phyloP scores from a whole-genome alignment of 2,113 vertebrate species.

The Bungarus multicinctus region DNA sequence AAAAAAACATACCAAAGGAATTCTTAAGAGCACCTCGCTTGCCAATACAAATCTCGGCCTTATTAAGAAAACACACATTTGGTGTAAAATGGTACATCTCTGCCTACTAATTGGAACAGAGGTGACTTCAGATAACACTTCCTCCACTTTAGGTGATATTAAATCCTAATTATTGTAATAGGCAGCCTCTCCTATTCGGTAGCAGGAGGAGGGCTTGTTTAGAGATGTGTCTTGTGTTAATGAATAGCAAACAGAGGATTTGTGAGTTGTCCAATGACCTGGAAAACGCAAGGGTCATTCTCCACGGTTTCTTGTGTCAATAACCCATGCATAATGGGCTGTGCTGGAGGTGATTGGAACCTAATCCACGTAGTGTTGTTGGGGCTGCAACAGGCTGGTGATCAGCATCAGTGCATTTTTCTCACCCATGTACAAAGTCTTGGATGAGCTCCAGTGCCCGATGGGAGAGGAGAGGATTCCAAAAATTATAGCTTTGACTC shows the following conservation, averaged over 20 bases:
- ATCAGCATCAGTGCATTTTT: background rate
- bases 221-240: background rate
- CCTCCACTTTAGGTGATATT: background rate
- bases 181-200: background rate
- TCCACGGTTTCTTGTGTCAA: background rate
- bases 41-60: background rate
- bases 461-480: background rate
- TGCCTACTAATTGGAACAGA: background rate
- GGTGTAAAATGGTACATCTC: background rate
- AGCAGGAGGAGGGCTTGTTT: slow-evolving; percentile 10
- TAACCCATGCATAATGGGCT: background rate
- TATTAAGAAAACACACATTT: background rate
- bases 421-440: background rate
- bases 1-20: background rate
- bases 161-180: background rate
- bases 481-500: background rate
- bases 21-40: background rate
- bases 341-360: background rate
- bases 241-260: slow-evolving; percentile 15
- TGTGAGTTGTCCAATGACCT: background rate
- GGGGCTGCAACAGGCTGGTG: background rate
- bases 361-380: background rate
- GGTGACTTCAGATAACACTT: background rate
- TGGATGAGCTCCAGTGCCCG: background rate
- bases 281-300: slow-evolving; percentile 13